Conservation (phyloP, 2,113 vertebrate species). For the Megaptera novaeangliae region DNA sequence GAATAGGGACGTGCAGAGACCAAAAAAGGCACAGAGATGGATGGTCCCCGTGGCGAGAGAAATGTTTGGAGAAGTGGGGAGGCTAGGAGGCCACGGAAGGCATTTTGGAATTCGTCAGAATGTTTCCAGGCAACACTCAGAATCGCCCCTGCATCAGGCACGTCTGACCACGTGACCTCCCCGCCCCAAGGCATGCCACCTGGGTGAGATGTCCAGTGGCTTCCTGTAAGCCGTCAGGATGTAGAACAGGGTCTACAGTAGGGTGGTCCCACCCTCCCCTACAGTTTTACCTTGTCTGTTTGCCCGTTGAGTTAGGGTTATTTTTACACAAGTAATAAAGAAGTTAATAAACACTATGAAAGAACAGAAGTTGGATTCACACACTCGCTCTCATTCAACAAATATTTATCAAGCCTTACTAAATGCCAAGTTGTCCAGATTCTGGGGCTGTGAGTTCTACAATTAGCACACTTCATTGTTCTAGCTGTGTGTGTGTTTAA, state of each 20-base stretch:
- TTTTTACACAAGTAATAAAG: background rate
- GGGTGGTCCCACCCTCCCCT: fast-evolving
- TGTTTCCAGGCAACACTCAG: background rate
- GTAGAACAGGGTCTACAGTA: too few species aligned
- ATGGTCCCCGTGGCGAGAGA: too few species aligned
- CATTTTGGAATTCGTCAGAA: background rate
- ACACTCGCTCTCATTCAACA: too few species aligned
- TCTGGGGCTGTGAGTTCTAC: background rate
- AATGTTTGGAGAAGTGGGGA: background rate
- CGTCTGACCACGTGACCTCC: too few species aligned
- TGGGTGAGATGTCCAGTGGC: background rate
- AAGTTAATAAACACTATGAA: background rate
- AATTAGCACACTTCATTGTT: background rate
- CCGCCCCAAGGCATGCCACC: background rate
- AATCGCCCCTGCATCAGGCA: fast-evolving
- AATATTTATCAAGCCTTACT: too few species aligned
- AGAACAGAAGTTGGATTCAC: background rate
- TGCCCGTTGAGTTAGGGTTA: fast-evolving
- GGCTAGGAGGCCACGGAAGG: background rate
- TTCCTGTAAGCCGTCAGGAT: background rate
- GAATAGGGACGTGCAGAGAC: background rate
- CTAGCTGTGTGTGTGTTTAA: background rate
- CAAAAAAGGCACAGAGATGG: too few species aligned
- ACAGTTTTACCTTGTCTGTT: background rate
- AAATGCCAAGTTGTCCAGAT: background rate